phyloP scores from a whole-genome alignment of 2,888 invertebrate species.

The Cryptophagus acutangulus region DNA sequence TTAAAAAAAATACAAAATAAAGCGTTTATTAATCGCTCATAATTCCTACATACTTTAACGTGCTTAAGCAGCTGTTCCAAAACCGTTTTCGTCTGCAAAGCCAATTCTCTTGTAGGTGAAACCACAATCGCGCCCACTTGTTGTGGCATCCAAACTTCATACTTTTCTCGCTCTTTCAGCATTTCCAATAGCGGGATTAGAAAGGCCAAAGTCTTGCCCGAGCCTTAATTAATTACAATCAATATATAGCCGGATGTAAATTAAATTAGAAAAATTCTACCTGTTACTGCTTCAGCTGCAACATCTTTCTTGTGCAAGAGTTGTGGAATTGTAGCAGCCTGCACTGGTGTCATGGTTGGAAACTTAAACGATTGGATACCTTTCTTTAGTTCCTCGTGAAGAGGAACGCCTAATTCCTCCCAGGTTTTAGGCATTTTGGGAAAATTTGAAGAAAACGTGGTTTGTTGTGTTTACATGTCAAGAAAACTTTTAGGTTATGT shows the following conservation, averaged over 20 bases:
- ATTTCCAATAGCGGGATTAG: slow-evolving; percentile 88
- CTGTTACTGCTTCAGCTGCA: slow-evolving; percentile 94
- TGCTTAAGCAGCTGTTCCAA: slow-evolving; percentile 49
- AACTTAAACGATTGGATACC: slow-evolving; percentile 54
- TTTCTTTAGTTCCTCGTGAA: slow-evolving; percentile 47
- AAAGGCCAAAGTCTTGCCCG: slow-evolving; percentile 96
- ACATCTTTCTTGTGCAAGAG: slow-evolving; percentile 91
- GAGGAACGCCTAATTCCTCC: slow-evolving; percentile 46
- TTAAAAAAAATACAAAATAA: slow-evolving; percentile 35
- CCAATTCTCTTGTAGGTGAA: slow-evolving; percentile 94
- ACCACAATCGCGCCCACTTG: slow-evolving; percentile 86
- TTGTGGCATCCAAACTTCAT: slow-evolving; percentile 61
- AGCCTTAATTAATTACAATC: slow-evolving; percentile 55
- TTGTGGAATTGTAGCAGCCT: slow-evolving; percentile 85
- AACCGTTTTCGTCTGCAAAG: slow-evolving; percentile 78
- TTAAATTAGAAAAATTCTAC: no score
- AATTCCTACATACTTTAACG: slow-evolving; percentile 48
- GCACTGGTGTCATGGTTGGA: slow-evolving; percentile 57
- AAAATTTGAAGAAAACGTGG: no score
- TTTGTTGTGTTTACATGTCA: no score
- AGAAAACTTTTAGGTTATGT: no score
- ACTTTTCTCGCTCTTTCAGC: slow-evolving; percentile 58
- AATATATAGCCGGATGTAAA: neutral
- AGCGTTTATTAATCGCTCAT: no score
- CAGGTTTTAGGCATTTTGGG: slow-evolving; percentile 48